Evolutionary conservation across 2,888 invertebrate genomes (phyloP), one percentile per base, ranked within the genome.

Genomic region (Oscheius sp.): DNA sequence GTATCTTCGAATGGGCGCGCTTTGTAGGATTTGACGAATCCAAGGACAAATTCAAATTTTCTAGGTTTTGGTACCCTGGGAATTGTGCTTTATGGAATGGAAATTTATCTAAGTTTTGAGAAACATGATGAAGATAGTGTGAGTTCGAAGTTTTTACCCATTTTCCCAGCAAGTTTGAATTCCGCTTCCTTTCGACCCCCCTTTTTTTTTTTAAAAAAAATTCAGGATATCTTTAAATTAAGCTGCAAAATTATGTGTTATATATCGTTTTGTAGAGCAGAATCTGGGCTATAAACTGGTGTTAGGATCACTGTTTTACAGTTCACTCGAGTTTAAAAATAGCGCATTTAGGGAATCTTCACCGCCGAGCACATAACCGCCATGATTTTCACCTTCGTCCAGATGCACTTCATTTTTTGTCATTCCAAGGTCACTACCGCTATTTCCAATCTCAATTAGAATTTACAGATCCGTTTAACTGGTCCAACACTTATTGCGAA

Each of bases 381-480:
- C 2, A 82, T 81, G 2, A 35, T 85, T n/a, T 88, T 88, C 78
- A 85, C 86, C 35, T 88, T 88, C 76, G 71, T 88, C 29, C 88
- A 88, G 73, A 87, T 88, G 86, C 88, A 88, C 68, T 88, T 88
- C 74, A 84, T 88, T 45, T 88, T 88, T 74, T 85, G 86, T 46
- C 87, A 88, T 61, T 87, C 88, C 5, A 88, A 86, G 79, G 87
- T 87, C 18, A 7, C 35, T 35, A 35, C 29, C 25, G 5, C 21
- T 41, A 13, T 41, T 18, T 16, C 21, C 21, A 21, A 13, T 23
- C 5, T 23, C 23, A 55, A 3, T 6, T 13, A 3, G 6, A 7
- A n/a, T 16, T 70, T 35, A 63, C 69, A 87, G 86, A 80, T 87
- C 3, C 76, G 81, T 1, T 79, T 87, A 12, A 76, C 75, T 18